These are phyloP conservation scores for Coptodon bakossiorum DNA, from an alignment of 2,113 vertebrate species.

Conservation along the genomic window DNA sequence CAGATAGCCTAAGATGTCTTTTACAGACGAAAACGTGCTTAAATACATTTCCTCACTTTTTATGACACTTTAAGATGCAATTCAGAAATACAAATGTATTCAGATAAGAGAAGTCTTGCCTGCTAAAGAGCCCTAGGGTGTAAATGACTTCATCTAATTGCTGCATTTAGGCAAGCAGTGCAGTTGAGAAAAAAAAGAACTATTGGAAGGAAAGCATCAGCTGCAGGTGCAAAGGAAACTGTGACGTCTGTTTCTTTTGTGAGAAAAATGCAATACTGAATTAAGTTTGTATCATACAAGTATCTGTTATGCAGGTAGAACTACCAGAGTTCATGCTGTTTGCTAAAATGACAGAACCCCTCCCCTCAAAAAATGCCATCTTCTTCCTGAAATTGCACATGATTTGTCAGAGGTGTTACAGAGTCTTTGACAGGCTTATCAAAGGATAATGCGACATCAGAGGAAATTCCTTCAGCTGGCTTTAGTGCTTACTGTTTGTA, in stretches of 20 bases:
- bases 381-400: not conserved
- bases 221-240: conserved; percentile 48
- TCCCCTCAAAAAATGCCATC: not conserved
- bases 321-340: not conserved
- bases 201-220: conserved; percentile 19
- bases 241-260: not conserved
- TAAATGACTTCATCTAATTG: conserved; percentile 64
- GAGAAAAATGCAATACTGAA: not conserved
- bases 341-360: not conserved
- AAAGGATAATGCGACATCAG: conserved; percentile 18
- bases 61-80: conserved; percentile 29
- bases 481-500: not conserved
- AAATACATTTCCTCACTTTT: conserved; percentile 9
- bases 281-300: not conserved
- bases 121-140: conserved; percentile 50
- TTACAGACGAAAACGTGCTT: not conserved
- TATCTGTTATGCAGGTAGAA: not conserved
- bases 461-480: not conserved
- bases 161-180: conserved; percentile 53
- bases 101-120: conserved; percentile 44
- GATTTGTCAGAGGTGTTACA: not conserved
- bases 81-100: conserved; percentile 55
- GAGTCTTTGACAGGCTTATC: not conserved
- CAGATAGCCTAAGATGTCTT: not conserved
- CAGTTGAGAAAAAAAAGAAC: not conserved